Evolutionary conservation across 2,888 invertebrate species (phyloP).

Genomic region (Phanerotoma sp.): DNA sequence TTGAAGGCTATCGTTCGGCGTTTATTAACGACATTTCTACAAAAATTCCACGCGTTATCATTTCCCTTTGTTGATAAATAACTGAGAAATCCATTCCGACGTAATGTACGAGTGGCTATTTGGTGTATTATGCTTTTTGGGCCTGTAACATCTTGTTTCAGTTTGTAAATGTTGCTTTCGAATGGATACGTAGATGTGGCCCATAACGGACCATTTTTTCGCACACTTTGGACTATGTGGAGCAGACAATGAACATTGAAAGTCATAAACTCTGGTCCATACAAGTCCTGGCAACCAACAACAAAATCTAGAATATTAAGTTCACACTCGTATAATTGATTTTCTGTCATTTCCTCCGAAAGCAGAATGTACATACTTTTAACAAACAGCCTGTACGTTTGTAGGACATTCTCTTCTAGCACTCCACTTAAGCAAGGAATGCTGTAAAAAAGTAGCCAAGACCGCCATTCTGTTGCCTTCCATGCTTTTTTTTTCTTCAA

Average conservation of each 20-base stretch:
- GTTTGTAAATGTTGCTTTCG: conserved; percentile 24
- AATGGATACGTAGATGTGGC: conserved; percentile 29
- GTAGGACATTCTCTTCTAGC: not conserved
- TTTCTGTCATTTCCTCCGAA: conserved; percentile 21
- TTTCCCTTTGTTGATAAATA: not conserved
- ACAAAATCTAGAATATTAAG: conserved; percentile 27
- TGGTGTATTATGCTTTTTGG: conserved; percentile 26
- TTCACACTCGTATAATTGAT: conserved; percentile 27
- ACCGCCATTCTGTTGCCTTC: conserved; percentile 30
- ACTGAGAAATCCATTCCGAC: conserved; percentile 16
- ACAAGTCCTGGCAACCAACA: conserved; percentile 23
- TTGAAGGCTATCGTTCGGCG: not conserved
- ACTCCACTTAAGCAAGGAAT: conserved; percentile 17
- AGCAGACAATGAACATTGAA: conserved; percentile 30
- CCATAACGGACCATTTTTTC: conserved; percentile 28
- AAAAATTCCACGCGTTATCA: not conserved
- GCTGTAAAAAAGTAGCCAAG: conserved; percentile 27
- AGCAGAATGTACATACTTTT: conserved; percentile 20
- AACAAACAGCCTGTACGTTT: conserved; percentile 13
- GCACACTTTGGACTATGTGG: conserved; percentile 27
- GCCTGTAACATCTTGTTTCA: conserved; percentile 22
- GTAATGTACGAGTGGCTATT: conserved; percentile 21
- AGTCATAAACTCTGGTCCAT: conserved; percentile 28
- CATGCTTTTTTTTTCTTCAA: conserved; percentile 7
- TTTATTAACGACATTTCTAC: not conserved